Percentiles rank a stretch among this genome's conserved stretches.
Evolutionary conservation across 2,888 invertebrate genomes (phyloP).

Genomic region (Lithosia quadra): DNA sequence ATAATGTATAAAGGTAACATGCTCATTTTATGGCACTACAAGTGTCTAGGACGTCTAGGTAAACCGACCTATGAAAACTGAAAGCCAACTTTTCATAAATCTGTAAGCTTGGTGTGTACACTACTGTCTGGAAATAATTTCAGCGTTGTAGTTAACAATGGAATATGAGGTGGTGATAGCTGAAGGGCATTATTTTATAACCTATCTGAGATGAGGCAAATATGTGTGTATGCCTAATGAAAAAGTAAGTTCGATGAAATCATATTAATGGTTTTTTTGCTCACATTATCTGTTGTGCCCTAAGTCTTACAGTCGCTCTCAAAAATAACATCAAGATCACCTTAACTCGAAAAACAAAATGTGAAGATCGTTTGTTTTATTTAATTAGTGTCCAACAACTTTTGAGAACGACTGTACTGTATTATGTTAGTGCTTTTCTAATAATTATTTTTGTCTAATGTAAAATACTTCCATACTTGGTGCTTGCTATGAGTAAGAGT

Average conservation of each 20-base stretch:
- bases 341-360: too few relatives aligned
- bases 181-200: neutral
- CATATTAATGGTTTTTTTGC: conserved; percentile 23
- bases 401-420: neutral
- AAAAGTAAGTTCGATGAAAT: conserved; percentile 4
- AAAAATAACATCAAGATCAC: neutral
- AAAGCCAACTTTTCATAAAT: too few relatives aligned
- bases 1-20: too few relatives aligned
- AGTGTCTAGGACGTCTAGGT: too few relatives aligned
- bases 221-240: neutral
- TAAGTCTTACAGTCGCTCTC: conserved; percentile 12
- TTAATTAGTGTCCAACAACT: neutral
- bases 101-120: too few relatives aligned
- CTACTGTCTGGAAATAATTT: too few relatives aligned
- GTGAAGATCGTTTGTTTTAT: neutral
- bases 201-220: neutral
- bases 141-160: too few relatives aligned
- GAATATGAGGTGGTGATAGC: neutral
- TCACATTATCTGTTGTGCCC: conserved; percentile 21
- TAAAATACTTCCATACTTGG: conserved; percentile 34
- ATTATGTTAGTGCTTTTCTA: conserved; percentile 23
- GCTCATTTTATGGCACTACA: too few relatives aligned
- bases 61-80: too few relatives aligned
- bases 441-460: conserved; percentile 19
- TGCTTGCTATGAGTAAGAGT: conserved; percentile 15